A percentile compares a stretch with the other conserved stretches of the same genome.
phyloP scores from a whole-genome alignment of 2,797 vertebrate genomes.

The Clangula hyemalis region DNA sequence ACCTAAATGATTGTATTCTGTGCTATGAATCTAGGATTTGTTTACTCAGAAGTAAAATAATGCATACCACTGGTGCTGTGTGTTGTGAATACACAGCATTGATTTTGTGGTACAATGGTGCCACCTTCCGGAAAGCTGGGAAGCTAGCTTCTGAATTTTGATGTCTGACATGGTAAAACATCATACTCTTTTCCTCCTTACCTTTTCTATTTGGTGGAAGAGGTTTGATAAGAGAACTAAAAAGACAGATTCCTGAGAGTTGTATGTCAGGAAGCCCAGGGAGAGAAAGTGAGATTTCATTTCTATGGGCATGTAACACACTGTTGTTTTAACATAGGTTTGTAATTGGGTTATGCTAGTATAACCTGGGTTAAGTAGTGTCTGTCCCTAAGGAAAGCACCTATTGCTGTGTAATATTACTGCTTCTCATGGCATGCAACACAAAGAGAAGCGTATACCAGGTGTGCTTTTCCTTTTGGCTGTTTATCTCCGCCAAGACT shows the following conservation, averaged over 20 bases:
- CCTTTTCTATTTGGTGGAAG: not conserved
- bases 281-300: not conserved
- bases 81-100: not conserved
- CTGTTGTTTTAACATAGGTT: not conserved
- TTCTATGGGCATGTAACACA: not conserved
- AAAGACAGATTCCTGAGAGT: not conserved
- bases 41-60: not conserved
- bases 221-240: not conserved
- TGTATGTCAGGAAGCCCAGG: not conserved
- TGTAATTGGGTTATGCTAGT: not conserved
- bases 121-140: constrained; percentile 1
- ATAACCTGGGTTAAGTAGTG: not conserved
- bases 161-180: not conserved
- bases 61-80: no score
- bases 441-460: not conserved
- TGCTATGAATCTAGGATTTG: not conserved
- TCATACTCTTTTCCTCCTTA: not conserved
- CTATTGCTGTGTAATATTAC: not conserved
- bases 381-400: not conserved
- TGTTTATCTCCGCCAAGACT: not conserved
- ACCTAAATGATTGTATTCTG: no score
- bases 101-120: not conserved
- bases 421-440: not conserved
- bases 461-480: not conserved
- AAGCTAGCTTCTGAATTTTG: not conserved